Evolutionary conservation across 1,140 invertebrate species (phyloP).

Genomic region (Drosophila lowei): DNA sequence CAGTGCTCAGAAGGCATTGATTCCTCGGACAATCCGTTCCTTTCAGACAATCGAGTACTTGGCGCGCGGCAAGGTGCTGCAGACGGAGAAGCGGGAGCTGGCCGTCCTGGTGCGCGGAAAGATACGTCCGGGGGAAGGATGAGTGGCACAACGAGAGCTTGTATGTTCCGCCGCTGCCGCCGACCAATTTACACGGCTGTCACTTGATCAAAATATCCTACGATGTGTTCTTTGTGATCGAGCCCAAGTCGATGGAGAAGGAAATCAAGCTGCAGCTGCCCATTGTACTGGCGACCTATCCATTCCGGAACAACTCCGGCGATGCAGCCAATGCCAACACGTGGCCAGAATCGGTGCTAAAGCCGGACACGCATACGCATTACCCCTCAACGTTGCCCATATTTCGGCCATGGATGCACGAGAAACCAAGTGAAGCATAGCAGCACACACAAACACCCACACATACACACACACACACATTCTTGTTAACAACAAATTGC

Average conservation of each 20-base stretch:
- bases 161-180: slow-evolving; percentile 96
- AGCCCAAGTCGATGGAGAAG: slow-evolving; percentile 95
- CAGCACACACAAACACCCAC: neutral
- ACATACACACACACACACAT: neutral
- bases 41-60: slow-evolving; percentile 94
- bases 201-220: slow-evolving; percentile 97
- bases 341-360: slow-evolving; percentile 86
- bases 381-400: slow-evolving; percentile 97
- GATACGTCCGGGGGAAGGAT: slow-evolving; percentile 89
- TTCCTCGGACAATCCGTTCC: neutral
- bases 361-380: slow-evolving; percentile 91
- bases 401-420: slow-evolving; percentile 93
- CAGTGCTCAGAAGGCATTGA: neutral
- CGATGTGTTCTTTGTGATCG: slow-evolving; percentile 96
- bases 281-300: slow-evolving; percentile 96
- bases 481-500: slow-evolving; percentile 55
- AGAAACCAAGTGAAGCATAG: slow-evolving; percentile 73
- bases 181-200: slow-evolving; percentile 97
- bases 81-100: slow-evolving; percentile 93
- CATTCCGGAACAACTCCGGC: slow-evolving; percentile 87
- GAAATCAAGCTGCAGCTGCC: slow-evolving; percentile 96
- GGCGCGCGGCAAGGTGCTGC: slow-evolving; percentile 92
- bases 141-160: slow-evolving; percentile 94
- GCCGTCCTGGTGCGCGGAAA: slow-evolving; percentile 92
- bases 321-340: slow-evolving; percentile 84